These are phyloP conservation scores for Nebria ingens DNA, from an alignment of 1,140 invertebrate species.

Conservation along the genomic window DNA sequence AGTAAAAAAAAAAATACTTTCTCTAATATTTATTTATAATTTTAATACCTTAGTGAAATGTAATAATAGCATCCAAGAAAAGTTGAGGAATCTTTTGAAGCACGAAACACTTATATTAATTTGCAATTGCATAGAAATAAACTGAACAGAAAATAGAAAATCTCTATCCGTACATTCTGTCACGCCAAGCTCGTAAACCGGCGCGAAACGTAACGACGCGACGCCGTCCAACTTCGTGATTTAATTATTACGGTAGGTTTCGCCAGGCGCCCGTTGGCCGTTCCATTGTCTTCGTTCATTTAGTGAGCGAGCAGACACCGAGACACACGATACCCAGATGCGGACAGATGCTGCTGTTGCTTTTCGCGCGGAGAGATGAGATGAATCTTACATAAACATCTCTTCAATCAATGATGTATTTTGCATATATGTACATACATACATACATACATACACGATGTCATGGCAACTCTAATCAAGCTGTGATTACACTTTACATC, in stretches of 20 bases:
- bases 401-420: neutral
- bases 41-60: no score
- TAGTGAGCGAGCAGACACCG: neutral
- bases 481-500: neutral
- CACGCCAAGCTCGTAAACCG: neutral
- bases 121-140: no score
- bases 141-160: no score
- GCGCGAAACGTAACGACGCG: no score
- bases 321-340: neutral
- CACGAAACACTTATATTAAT: no score
- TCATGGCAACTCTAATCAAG: neutral
- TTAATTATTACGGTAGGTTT: neutral
- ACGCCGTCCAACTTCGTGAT: neutral
- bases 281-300: neutral
- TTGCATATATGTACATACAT: neutral
- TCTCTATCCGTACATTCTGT: neutral
- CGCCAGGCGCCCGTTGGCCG: neutral
- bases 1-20: no score
- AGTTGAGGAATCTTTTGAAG: no score
- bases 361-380: neutral
- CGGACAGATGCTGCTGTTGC: neutral
- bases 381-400: neutral
- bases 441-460: neutral
- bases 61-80: no score
- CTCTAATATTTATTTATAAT: no score